Percentiles rank a stretch among this genome's conserved stretches.
These are phyloP conservation scores for Coleophora flavipennella DNA, from an alignment of 2,888 invertebrate genomes.

Conservation along the genomic window DNA sequence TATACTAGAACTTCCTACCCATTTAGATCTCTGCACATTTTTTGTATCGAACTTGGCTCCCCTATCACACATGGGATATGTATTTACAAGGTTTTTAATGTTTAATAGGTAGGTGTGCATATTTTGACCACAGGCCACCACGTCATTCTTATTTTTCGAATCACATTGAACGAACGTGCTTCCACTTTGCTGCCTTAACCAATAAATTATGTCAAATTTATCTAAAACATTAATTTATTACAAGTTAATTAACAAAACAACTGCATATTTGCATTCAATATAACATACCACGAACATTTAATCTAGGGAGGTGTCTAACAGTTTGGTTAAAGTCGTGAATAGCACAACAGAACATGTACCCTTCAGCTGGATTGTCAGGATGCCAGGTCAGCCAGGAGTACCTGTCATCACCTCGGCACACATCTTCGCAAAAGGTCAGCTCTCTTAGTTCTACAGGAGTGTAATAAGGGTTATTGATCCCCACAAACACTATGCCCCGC, in stretches of 20 bases:
- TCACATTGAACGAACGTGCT: too few relatives aligned
- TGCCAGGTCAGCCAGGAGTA: slow-evolving; percentile 74
- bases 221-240: too few relatives aligned
- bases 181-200: too few relatives aligned
- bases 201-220: too few relatives aligned
- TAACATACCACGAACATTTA: slow-evolving; percentile 54
- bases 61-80: too few relatives aligned
- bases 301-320: slow-evolving; percentile 64
- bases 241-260: not conserved
- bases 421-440: slow-evolving; percentile 61
- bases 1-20: too few relatives aligned
- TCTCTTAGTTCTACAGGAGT: slow-evolving; percentile 29
- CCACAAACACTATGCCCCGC: slow-evolving; percentile 72
- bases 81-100: too few relatives aligned
- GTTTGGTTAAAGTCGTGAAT: slow-evolving; percentile 64
- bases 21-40: too few relatives aligned
- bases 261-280: slow-evolving; percentile 19
- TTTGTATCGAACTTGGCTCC: too few relatives aligned
- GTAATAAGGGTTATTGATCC: slow-evolving; percentile 76
- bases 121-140: too few relatives aligned
- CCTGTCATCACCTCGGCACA: slow-evolving; percentile 55
- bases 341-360: slow-evolving; percentile 75
- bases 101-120: too few relatives aligned
- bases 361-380: slow-evolving; percentile 54
- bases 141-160: too few relatives aligned